These are phyloP conservation scores for Listronotus oregonensis DNA, from an alignment of 1,140 invertebrate genomes.

Conservation along the genomic window DNA sequence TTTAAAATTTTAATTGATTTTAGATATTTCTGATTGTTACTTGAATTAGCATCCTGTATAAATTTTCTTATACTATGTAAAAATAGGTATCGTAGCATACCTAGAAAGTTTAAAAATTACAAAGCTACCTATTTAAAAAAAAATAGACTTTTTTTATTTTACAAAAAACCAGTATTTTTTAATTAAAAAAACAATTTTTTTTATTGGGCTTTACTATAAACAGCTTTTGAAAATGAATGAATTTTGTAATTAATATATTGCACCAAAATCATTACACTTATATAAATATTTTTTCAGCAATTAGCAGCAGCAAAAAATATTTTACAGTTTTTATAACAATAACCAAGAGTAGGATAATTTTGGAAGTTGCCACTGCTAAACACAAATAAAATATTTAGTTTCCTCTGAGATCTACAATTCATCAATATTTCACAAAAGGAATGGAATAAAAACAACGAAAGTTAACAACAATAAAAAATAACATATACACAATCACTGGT, in stretches of 20 bases:
- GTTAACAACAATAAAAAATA: constrained; percentile 46
- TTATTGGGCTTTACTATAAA: too few species aligned
- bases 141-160: too few species aligned
- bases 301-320: neutral
- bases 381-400: constrained; percentile 7
- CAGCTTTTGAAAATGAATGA: too few species aligned
- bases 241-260: constrained; percentile 40
- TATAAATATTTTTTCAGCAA: neutral
- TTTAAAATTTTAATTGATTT: too few species aligned
- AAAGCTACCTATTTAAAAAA: too few species aligned
- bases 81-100: too few species aligned
- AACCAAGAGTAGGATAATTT: neutral
- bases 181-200: too few species aligned
- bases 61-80: too few species aligned
- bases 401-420: constrained; percentile 36
- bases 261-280: constrained; percentile 36
- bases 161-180: too few species aligned
- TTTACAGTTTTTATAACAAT: neutral
- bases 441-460: constrained; percentile 36
- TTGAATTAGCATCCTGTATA: too few species aligned
- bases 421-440: constrained; percentile 23
- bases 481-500: constrained; percentile 49
- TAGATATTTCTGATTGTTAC: too few species aligned
- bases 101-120: too few species aligned
- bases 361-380: neutral